Evolutionary conservation across 2,888 invertebrate species (phyloP).

Genomic region (Brachyopa scutellaris): DNA sequence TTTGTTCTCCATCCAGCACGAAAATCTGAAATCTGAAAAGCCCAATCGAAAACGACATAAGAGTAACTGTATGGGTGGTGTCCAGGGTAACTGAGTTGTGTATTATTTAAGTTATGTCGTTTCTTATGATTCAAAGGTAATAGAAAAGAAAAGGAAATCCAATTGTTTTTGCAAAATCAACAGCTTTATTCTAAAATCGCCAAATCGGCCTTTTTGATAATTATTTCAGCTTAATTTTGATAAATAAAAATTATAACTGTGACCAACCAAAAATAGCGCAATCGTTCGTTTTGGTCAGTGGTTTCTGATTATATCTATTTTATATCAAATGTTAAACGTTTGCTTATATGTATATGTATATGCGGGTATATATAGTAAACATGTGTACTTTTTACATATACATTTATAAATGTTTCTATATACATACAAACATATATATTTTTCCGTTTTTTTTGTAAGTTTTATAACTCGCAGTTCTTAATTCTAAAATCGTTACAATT

Average conservation of each 20-base stretch:
- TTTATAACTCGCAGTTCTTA: conserved; percentile 65
- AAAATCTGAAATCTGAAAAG: too few relatives aligned
- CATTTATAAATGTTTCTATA: conserved; percentile 44
- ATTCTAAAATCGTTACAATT: conserved; percentile 43
- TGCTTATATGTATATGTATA: conserved; percentile 51
- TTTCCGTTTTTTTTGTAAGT: conserved; percentile 21
- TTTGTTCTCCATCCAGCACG: too few relatives aligned
- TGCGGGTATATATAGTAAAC: conserved; percentile 43
- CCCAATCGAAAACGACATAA: too few relatives aligned
- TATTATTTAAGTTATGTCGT: too few relatives aligned
- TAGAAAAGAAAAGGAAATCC: too few relatives aligned
- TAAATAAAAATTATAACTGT: conserved; percentile 67
- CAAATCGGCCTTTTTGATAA: conserved; percentile 61
- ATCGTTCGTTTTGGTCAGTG: conserved; percentile 62
- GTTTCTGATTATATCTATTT: conserved; percentile 51
- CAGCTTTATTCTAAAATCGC: conserved; percentile 72
- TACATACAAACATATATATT: conserved; percentile 50
- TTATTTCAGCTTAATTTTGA: conserved; percentile 62
- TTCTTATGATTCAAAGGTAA: too few relatives aligned
- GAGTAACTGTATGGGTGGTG: too few relatives aligned
- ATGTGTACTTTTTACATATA: conserved; percentile 64
- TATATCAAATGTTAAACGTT: conserved; percentile 64
- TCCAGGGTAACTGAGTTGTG: too few relatives aligned
- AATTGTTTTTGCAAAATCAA: conserved; percentile 70
- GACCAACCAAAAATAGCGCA: conserved; percentile 60